phyloP scores from a whole-genome alignment of 64 coral and sea anemone species.

The Acropora tenuis region DNA sequence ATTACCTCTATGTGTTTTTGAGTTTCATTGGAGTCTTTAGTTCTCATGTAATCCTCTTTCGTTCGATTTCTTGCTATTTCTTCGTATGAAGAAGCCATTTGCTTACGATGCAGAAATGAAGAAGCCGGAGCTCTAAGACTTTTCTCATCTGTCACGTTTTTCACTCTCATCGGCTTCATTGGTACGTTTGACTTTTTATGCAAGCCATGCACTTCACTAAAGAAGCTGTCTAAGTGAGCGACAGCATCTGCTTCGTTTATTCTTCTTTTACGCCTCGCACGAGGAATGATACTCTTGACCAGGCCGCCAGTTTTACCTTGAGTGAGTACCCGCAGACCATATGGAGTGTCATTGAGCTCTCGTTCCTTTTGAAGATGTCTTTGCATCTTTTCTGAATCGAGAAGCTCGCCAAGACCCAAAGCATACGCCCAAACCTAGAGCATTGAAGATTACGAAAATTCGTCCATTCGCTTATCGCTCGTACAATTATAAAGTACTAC shows the following conservation, averaged over 20 bases:
- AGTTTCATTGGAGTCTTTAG: background rate
- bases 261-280: constrained; percentile 16
- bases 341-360: constrained; percentile 81
- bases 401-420: constrained; percentile 73
- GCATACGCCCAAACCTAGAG: constrained; percentile 91
- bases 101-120: too few species aligned
- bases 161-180: background rate
- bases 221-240: constrained; percentile 57
- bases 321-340: constrained; percentile 78
- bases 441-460: too few species aligned
- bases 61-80: background rate
- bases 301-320: background rate
- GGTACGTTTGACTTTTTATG: background rate
- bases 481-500: too few species aligned
- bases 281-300: background rate
- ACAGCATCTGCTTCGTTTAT: constrained; percentile 38
- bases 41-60: background rate
- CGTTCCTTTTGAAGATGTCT: constrained; percentile 68
- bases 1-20: background rate
- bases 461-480: too few species aligned
- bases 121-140: background rate
- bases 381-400: constrained; percentile 76
- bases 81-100: background rate
- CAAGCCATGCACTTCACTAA: constrained; percentile 3
- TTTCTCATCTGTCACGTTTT: background rate